Evolutionary conservation across 2,888 invertebrate species (phyloP), one percentile per base, ranked within the genome.

Genomic region (Tenthredo mesomela): DNA sequence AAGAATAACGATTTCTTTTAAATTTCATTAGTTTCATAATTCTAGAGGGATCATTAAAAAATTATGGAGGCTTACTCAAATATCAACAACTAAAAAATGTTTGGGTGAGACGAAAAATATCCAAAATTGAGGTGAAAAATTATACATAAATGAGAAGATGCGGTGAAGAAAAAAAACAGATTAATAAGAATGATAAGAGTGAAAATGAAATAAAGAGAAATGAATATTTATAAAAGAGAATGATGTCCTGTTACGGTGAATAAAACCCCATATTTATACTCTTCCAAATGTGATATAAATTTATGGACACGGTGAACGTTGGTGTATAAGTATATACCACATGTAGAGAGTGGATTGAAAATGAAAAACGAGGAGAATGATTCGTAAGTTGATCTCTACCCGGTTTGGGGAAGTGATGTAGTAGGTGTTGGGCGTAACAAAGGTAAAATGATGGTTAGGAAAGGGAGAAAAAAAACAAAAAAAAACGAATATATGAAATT

Each of bases 401-500:
- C 33, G 67, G 33, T 33, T 67, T 25, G 18, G 21, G 73, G 40
- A 25, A 73, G n/a, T 73, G 73, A 40, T 73, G 40, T 73, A 43
- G 73, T 73, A 43, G 67, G 67, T 67, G 67, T 67, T 71, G 9
- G 37, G 71, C 18, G 21, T 40, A 71, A 71, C 40, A 71, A 71
- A 43, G 43, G 71, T 43, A 43, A 43, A 21, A 40, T 43, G 43
- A 40, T 43, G 37, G 77, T 61, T n/a, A 33, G 43, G 10, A n/a
- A 6, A 73, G 43, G 25, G 15, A 73, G 21, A 58, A 33, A 4
- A 33, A 33, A 4, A 33, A 4, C 1, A 33, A 33, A 29, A 50
- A 37, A 50, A n/a, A 18, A 40, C 40, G 61, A 70, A 47, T 67
- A 67, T 47, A 82, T 70, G 61, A 67, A 29, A 84, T 77, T 86